phyloP scores from a whole-genome alignment of 2,113 vertebrate genomes.

The Prolemur simus region DNA sequence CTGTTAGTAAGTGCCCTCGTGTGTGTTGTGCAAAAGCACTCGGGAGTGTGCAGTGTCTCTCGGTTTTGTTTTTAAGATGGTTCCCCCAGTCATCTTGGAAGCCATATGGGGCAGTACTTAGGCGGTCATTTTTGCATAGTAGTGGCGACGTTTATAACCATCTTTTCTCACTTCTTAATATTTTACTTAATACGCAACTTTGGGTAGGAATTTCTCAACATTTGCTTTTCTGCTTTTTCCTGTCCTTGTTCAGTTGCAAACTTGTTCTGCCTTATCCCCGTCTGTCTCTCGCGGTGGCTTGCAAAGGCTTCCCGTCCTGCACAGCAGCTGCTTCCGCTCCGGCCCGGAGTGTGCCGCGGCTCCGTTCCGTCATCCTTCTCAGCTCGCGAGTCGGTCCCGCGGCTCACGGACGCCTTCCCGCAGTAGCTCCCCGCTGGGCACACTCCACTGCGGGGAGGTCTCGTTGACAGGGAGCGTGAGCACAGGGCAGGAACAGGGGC shows the following conservation, averaged over 20 bases:
- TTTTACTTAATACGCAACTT: rapidly evolving
- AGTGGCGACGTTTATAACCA: rapidly evolving
- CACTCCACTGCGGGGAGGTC: rapidly evolving
- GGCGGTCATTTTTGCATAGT: rapidly evolving
- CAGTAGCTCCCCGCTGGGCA: too few relatives aligned
- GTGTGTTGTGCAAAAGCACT: rapidly evolving
- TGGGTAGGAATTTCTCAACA: rapidly evolving
- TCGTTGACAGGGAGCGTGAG: rapidly evolving
- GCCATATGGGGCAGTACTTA: rapidly evolving
- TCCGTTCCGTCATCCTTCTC: rapidly evolving
- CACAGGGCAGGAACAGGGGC: rapidly evolving
- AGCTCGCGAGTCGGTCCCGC: rapidly evolving
- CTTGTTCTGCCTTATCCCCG: background rate
- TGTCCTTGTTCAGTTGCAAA: background rate
- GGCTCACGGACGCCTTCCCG: rapidly evolving
- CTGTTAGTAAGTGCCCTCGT: constrained; percentile 55
- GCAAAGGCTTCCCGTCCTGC: rapidly evolving
- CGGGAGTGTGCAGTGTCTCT: rapidly evolving
- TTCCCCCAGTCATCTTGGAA: background rate
- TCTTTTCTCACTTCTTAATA: rapidly evolving
- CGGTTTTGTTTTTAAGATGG: background rate
- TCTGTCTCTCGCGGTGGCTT: rapidly evolving
- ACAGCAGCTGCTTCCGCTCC: rapidly evolving
- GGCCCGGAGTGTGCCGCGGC: rapidly evolving
- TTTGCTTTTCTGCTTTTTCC: background rate